Evolutionary conservation across 1,140 invertebrate genomes (phyloP).

Genomic region (Drosophila serrata): DNA sequence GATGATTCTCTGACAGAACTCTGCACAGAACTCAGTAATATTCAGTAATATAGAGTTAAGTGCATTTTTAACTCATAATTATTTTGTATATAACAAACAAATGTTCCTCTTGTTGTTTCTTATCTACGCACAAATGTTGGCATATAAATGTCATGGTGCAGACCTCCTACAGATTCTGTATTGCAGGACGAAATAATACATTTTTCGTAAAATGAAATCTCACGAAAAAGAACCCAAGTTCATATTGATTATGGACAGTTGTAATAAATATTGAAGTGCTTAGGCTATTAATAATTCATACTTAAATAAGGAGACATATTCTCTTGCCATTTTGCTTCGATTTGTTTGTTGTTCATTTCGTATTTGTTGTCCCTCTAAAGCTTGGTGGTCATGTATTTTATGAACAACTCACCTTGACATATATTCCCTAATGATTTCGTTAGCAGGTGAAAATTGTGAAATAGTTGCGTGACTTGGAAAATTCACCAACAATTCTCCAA

Average conservation of each 20-base stretch:
- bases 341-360: constrained; percentile 28
- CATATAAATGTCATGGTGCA: neutral
- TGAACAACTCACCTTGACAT: constrained; percentile 6
- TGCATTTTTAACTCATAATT: too few species aligned
- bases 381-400: constrained; percentile 27
- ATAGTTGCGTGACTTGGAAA: too few species aligned
- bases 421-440: neutral
- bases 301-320: constrained; percentile 27
- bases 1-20: too few species aligned
- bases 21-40: too few species aligned
- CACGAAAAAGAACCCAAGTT: constrained; percentile 15
- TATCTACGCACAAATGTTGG: neutral
- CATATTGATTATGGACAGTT: constrained; percentile 24
- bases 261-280: constrained; percentile 54
- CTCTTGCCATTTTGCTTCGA: constrained; percentile 3
- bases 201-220: constrained; percentile 4
- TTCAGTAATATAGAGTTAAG: too few species aligned
- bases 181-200: neutral
- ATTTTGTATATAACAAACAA: too few species aligned
- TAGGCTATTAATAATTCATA: constrained; percentile 63
- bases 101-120: too few species aligned
- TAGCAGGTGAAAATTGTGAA: neutral
- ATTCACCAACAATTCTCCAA: neutral
- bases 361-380: constrained; percentile 48
- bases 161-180: neutral